Evolutionary conservation across 2,797 vertebrate species (phyloP), one percentile per base, ranked within the genome.

Genomic region (Falco concolor): DNA sequence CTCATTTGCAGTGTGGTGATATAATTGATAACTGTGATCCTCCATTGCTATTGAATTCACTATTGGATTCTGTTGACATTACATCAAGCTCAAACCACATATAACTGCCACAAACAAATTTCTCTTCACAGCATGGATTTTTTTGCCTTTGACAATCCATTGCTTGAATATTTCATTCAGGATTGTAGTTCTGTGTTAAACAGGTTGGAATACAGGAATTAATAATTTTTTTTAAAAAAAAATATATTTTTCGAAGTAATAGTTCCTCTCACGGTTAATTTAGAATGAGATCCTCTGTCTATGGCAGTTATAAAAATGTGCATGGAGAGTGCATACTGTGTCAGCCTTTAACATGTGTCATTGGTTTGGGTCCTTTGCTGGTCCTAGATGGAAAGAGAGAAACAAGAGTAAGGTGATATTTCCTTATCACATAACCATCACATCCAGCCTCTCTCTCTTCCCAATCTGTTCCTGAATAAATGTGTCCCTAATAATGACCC

Each of bases 121-220:
- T 83, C 10, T 57, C 22, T 75, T 79, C 22, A 72, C 27, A 84
- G 42, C 34, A 24, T 50, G 42, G 9, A 2, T 68, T 53, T 84
- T 65, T 94, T 64, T 88, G 13, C 3, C 25, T 87, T 84, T 87
- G 24, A 53, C 21, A 81, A 45, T 10, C 11, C 52, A 49, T 74
- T 78, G 19, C 68, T 93, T 79, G 49, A 92, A 60, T 77, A 72
- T 57, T 69, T 77, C 47, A 68, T 92, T 85, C 84, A 84, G 61
- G 49, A 89, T 45, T 92, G 76, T 93, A 92, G n/a, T 72, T 83
- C 65, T 78, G 36, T 23, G 5, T 56, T 92, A 54, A 88, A 89
- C 56, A 82, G 72, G 42, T 90, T 38, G 8, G 54, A 78, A 93
- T 70, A 89, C 27, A 93, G 77, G 72, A 89, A 95, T 94, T 90